A percentile compares a stretch with the other conserved stretches of the same genome.
phyloP scores from a whole-genome alignment of 37 sponge, comb jelly and placozoan genomes.

The Hormiphora californensis region DNA sequence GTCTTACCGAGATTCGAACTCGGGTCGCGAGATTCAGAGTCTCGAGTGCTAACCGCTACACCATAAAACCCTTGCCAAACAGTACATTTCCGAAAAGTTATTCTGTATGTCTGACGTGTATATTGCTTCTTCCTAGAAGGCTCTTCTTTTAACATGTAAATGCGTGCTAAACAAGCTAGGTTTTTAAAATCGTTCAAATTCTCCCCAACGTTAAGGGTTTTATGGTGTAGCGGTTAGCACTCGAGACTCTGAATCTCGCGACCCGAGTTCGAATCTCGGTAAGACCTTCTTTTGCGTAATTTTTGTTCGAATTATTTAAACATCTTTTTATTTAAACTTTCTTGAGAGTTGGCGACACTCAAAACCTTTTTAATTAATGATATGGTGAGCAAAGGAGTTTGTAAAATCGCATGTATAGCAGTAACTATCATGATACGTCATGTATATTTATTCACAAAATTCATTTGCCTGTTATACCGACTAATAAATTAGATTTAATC shows the following conservation, averaged over 20 bases:
- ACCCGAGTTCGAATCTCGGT: constrained; percentile 97
- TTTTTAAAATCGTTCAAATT: background rate
- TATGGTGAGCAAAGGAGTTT: too few species aligned
- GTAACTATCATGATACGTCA: too few species aligned
- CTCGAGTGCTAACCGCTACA: constrained; percentile 94
- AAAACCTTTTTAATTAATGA: too few species aligned
- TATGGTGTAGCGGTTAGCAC: constrained; percentile 95
- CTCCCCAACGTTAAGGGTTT: too few species aligned
- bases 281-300: constrained; percentile 68
- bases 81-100: too few species aligned
- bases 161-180: background rate
- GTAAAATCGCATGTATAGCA: too few species aligned
- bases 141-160: background rate
- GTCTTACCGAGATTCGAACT: constrained; percentile 94
- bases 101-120: too few species aligned
- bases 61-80: constrained; percentile 89
- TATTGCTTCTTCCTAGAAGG: background rate
- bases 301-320: constrained; percentile 27
- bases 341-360: too few species aligned
- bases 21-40: constrained; percentile 98
- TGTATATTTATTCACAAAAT: too few species aligned
- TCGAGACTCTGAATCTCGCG: constrained; percentile 95
- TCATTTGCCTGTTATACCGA: too few species aligned
- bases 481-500: too few species aligned
- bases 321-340: too few species aligned